These are phyloP conservation scores for Metalampra italica DNA, from an alignment of 2,888 invertebrate species.

Conservation along the genomic window DNA sequence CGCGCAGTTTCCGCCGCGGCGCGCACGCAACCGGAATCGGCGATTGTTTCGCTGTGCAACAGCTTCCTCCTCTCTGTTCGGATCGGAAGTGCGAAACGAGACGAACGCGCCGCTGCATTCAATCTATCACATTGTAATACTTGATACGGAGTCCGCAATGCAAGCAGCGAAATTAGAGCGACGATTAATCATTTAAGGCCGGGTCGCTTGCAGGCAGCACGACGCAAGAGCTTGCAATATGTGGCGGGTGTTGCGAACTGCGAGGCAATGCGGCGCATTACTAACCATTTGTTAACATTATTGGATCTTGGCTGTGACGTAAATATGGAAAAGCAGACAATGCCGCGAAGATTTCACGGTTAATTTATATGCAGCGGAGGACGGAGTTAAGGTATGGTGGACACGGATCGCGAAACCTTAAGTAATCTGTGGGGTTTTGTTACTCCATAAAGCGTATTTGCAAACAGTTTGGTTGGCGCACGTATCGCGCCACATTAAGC, in stretches of 20 bases:
- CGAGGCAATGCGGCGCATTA: conserved; percentile 53
- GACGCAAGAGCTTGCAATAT: conserved; percentile 75
- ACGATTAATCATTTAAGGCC: conserved; percentile 63
- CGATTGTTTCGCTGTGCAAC: conserved; percentile 67
- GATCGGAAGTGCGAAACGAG: conserved; percentile 61
- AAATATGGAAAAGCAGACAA: conserved; percentile 58
- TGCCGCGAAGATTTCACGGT: conserved; percentile 29
- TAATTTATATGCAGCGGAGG: conserved; percentile 48
- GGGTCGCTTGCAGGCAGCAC: conserved; percentile 32
- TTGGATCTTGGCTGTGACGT: conserved; percentile 56
- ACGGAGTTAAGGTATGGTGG: conserved; percentile 26
- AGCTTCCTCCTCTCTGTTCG: conserved; percentile 66
- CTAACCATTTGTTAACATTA: conserved; percentile 64
- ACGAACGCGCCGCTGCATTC: conserved; percentile 28
- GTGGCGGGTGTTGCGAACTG: conserved; percentile 63
- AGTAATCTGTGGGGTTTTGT: conserved; percentile 55
- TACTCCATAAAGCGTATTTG: conserved; percentile 49
- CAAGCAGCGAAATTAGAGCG: conserved; percentile 38
- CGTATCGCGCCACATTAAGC: conserved; percentile 48
- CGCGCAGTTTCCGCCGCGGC: conserved; percentile 60
- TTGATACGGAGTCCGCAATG: conserved; percentile 12
- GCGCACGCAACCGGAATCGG: conserved; percentile 59
- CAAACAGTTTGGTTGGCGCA: conserved; percentile 50
- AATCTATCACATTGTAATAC: conserved; percentile 15
- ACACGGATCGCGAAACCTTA: conserved; percentile 32